Base-by-base conservation (phyloP, 2,888 invertebrate species). In the Atrina japonica region DNA sequence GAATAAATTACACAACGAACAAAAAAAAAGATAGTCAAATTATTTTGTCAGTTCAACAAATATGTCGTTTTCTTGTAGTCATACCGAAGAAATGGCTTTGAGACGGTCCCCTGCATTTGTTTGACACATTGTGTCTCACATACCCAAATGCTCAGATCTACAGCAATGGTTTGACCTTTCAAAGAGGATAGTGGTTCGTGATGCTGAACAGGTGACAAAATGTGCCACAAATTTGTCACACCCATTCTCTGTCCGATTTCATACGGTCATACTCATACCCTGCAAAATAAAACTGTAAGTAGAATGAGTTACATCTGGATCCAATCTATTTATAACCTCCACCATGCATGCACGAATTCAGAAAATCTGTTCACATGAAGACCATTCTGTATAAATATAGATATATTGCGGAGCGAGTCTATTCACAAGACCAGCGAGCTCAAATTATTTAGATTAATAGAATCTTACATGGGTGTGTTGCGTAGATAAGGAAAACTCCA, bases 71-170 rank as follows among this genome's bases (percentile, higher is more conserved):
- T 7, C n/a, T n/a, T n/a, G n/a, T n/a, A n/a, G n/a, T 40, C 45
- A 65, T 91, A 96, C 97, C 96, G 94, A 27, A 97, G 92, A 91
- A 96, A 95, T 89, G 96, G 93, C 86, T 95, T 88, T 5, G 81
- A 70, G 7, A 87, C 86, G n/a, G 80, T 78, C n/a, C 85, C 85
- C 53, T 86, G 82, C 84, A 87, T 86, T 63, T 85, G 83, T 64
- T 81, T 82, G 5, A 87, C 85, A 66, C 77, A 74, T 53, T 96
- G 95, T 80, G 95, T 95, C 86, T 97, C 96, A 86, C 96, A 96
- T 41, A 97, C 93, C 97, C 97, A 97, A 70, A 96, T 95, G 76
- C 97, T 95, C 75, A 97, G 92, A 92, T 97, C 97, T 50, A 97
- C 94, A 3, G 97, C 97, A 30, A 97, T 92, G 0, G 93, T 94